Percentiles rank a stretch among this genome's conserved stretches.
Evolutionary conservation across 2,113 vertebrate species (phyloP).

Genomic region (Nansenia antarctica): DNA sequence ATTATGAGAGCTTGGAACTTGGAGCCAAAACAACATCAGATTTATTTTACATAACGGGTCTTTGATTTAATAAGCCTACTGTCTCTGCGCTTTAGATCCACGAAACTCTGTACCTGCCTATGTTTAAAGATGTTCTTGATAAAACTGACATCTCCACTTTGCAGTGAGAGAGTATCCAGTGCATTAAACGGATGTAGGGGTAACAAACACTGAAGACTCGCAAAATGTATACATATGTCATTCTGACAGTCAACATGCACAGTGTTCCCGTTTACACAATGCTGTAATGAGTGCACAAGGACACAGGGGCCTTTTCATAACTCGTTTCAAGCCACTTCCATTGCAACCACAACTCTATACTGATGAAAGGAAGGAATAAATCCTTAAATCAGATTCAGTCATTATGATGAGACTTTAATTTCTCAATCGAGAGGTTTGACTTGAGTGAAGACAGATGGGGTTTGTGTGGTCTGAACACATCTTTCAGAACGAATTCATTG

Average conservation of each 20-base stretch:
- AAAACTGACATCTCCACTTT: conserved; percentile 1
- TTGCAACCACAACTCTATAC: not conserved
- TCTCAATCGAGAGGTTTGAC: not conserved
- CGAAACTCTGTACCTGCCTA: not conserved
- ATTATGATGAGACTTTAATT: not conserved
- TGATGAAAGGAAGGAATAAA: not conserved
- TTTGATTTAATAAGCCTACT: not conserved
- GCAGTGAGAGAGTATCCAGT: not conserved
- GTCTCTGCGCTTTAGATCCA: not conserved
- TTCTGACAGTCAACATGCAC: not conserved
- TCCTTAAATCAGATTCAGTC: not conserved
- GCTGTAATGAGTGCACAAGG: not conserved
- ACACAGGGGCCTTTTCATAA: not conserved
- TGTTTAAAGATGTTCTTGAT: conserved; percentile 1
- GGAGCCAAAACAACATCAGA: not conserved
- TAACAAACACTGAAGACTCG: not conserved
- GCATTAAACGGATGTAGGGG: not conserved
- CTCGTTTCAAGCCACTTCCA: not conserved
- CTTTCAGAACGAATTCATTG: not conserved
- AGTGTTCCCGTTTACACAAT: not conserved
- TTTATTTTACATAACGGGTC: not conserved
- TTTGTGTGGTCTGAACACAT: not conserved
- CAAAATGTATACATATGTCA: not conserved
- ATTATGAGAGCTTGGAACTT: not conserved
- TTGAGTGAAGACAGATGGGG: not conserved